These are phyloP conservation scores for Chrysopa pallens DNA, from an alignment of 1,140 invertebrate species.

Conservation along the genomic window DNA sequence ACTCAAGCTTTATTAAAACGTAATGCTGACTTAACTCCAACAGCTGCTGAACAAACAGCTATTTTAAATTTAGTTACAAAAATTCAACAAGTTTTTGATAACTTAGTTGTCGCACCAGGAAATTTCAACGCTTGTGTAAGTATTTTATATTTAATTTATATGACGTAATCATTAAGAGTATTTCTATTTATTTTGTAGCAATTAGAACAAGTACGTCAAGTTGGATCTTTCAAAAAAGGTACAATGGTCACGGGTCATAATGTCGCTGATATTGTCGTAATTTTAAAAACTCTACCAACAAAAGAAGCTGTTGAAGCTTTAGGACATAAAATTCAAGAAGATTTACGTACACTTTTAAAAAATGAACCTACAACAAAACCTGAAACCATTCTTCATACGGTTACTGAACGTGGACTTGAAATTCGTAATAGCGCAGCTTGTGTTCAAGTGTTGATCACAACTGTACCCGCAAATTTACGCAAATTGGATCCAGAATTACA, in stretches of 20 bases:
- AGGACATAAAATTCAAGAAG: conserved; percentile 73
- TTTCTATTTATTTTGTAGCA: conserved; percentile 40
- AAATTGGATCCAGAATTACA: conserved; percentile 87
- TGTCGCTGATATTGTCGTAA: conserved; percentile 91
- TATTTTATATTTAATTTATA: conserved; percentile 15
- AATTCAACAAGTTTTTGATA: conserved; percentile 81
- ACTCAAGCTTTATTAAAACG: conserved; percentile 82
- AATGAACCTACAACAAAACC: conserved; percentile 36
- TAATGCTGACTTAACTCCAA: conserved; percentile 77
- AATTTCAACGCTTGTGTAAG: conserved; percentile 91
- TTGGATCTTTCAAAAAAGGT: conserved; percentile 95
- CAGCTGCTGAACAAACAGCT: conserved; percentile 72
- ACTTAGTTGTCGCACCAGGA: conserved; percentile 80
- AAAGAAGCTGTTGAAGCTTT: conserved; percentile 85
- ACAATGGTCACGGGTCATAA: conserved; percentile 93
- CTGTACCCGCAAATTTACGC: conserved; percentile 79
- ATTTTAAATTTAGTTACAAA: conserved; percentile 87
- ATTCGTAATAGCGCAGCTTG: conserved; percentile 64
- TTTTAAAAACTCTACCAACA: conserved; percentile 94
- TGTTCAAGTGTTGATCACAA: conserved; percentile 80
- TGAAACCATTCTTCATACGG: conserved; percentile 37
- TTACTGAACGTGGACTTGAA: conserved; percentile 67
- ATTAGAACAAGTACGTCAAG: conserved; percentile 88
- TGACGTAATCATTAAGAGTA: neutral
- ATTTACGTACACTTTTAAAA: conserved; percentile 51